These are phyloP conservation scores for Drosophila ironensis DNA, from an alignment of 1,140 invertebrate species.

Conservation along the genomic window DNA sequence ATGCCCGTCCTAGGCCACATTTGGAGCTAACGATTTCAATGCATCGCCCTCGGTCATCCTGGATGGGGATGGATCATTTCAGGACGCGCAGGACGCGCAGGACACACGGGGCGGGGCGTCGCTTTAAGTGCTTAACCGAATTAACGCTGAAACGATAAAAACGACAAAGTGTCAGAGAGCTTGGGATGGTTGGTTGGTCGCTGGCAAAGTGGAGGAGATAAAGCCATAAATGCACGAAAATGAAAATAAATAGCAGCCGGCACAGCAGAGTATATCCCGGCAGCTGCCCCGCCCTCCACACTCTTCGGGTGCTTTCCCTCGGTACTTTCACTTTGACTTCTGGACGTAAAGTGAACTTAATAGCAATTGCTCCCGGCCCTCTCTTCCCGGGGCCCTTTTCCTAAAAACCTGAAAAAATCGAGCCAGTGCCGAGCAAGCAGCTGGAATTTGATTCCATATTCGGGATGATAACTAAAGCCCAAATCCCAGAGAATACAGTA, in stretches of 20 bases:
- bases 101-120: neutral
- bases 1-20: too few relatives aligned
- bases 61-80: too few relatives aligned
- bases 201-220: slow-evolving; percentile 32
- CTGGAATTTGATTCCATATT: neutral
- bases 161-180: slow-evolving; percentile 73
- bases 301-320: neutral
- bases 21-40: neutral
- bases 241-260: slow-evolving; percentile 78
- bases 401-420: neutral
- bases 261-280: neutral
- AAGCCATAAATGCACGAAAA: slow-evolving; percentile 77
- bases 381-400: neutral
- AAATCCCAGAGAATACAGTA: too few relatives aligned
- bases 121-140: slow-evolving; percentile 77
- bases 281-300: neutral
- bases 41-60: too few relatives aligned
- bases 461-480: too few relatives aligned
- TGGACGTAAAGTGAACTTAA: slow-evolving; percentile 71
- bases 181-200: too few relatives aligned
- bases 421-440: neutral
- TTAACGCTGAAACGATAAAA: slow-evolving; percentile 79
- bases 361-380: slow-evolving; percentile 59
- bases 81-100: too few relatives aligned
- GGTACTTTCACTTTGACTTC: slow-evolving; percentile 42